Evolutionary conservation across 1,140 invertebrate genomes (phyloP).

Genomic region (Tyrophagus putrescentiae): DNA sequence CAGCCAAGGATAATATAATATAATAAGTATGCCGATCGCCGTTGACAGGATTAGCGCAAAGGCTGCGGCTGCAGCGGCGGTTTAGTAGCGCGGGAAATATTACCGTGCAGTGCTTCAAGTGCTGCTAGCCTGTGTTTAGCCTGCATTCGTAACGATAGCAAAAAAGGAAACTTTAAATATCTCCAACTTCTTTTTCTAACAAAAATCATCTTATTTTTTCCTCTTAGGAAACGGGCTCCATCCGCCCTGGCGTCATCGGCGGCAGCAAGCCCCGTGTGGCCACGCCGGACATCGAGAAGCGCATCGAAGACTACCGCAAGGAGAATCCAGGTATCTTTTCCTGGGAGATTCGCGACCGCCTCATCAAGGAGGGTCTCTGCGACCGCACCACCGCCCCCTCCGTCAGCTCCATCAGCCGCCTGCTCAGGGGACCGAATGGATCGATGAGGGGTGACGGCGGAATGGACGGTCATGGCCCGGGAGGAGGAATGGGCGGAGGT

Average conservation of each 20-base stretch:
- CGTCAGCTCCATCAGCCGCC: constrained; percentile 69
- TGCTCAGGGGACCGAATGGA: constrained; percentile 39
- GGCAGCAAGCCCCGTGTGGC: constrained; percentile 70
- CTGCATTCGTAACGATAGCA: not conserved
- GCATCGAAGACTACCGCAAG: constrained; percentile 79
- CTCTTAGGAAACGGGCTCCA: constrained; percentile 60
- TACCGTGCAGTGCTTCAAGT: not conserved
- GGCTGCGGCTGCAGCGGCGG: no score
- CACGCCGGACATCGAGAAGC: constrained; percentile 69
- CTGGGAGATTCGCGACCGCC: constrained; percentile 85
- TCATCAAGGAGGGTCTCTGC: constrained; percentile 53
- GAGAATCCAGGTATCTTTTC: constrained; percentile 86
- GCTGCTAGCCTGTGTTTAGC: not conserved
- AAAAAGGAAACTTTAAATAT: not conserved
- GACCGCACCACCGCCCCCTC: constrained; percentile 65
- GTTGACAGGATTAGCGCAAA: no score
- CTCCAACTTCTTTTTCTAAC: not conserved
- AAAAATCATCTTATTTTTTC: constrained; percentile 2
- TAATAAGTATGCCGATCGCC: no score
- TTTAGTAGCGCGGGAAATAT: no score
- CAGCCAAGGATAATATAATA: no score
- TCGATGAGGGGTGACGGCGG: not conserved
- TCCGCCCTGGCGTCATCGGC: constrained; percentile 73
- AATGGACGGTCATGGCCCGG: not conserved
- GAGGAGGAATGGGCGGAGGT: not conserved